Evolutionary conservation across 1,140 invertebrate genomes (phyloP).

Genomic region (Brachionus angularis): DNA sequence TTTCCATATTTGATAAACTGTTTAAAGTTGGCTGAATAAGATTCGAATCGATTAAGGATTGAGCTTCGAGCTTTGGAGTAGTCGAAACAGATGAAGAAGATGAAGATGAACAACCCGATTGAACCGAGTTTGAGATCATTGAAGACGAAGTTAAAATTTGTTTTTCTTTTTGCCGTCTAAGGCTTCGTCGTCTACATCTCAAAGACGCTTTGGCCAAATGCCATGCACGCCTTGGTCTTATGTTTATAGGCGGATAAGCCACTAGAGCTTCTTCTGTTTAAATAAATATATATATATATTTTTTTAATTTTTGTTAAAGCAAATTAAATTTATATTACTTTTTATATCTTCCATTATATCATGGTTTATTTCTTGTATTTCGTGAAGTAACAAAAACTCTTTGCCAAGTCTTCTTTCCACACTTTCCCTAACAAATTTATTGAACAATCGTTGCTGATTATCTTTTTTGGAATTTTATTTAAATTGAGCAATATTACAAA

Average conservation of each 20-base stretch:
- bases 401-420: slow-evolving; percentile 9
- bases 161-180: slow-evolving; percentile 18
- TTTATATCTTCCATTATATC: slow-evolving; percentile 36
- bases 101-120: too few species aligned
- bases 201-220: slow-evolving; percentile 30
- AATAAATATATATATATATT: neutral
- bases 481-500: neutral
- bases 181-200: slow-evolving; percentile 1
- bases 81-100: too few species aligned
- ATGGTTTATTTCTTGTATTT: slow-evolving; percentile 39
- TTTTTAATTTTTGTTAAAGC: neutral
- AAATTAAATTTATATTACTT: neutral
- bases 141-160: slow-evolving; percentile 8
- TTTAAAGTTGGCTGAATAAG: too few species aligned
- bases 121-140: too few species aligned
- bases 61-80: too few species aligned
- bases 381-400: slow-evolving; percentile 14
- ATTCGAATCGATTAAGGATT: too few species aligned
- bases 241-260: slow-evolving; percentile 19
- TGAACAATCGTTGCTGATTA: slow-evolving; percentile 34
- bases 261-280: slow-evolving; percentile 14
- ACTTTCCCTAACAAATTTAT: slow-evolving; percentile 26
- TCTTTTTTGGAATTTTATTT: slow-evolving; percentile 7
- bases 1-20: too few species aligned
- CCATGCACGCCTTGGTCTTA: slow-evolving; percentile 14